phyloP scores from a whole-genome alignment of 2,888 invertebrate species.

The Mesorhabditis spiculigera region DNA sequence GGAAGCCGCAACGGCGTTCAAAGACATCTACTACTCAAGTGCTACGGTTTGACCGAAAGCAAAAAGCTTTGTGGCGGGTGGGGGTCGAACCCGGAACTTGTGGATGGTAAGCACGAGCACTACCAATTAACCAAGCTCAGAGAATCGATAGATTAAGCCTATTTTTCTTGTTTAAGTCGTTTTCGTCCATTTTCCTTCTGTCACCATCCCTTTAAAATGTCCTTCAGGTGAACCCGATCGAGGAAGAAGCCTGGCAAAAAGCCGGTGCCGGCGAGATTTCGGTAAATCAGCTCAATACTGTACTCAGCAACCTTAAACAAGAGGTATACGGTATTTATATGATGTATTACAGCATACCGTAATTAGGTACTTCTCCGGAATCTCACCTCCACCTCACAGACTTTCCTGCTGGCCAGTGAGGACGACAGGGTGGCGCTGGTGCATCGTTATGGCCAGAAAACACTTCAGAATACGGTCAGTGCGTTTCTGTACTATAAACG shows the following conservation, averaged over 20 bases:
- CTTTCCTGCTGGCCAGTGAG: constrained; percentile 14
- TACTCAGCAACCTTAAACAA: constrained; percentile 17
- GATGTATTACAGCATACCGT: not conserved
- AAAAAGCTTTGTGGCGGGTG: too few relatives aligned
- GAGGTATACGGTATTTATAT: constrained; percentile 13
- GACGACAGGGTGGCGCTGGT: constrained; percentile 64
- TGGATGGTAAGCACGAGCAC: too few relatives aligned
- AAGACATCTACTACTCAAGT: too few relatives aligned
- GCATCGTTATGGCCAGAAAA: constrained; percentile 62
- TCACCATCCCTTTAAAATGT: too few relatives aligned
- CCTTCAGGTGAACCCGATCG: constrained; percentile 17
- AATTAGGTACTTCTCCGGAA: constrained; percentile 15
- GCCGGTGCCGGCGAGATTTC: constrained; percentile 12
- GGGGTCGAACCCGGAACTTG: too few relatives aligned
- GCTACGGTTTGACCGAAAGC: too few relatives aligned
- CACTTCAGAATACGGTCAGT: constrained; percentile 60
- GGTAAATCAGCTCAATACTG: constrained; percentile 16
- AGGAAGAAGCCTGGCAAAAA: constrained; percentile 28
- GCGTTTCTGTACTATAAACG: not conserved
- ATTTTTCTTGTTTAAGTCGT: constrained; percentile 58
- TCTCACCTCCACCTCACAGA: constrained; percentile 27
- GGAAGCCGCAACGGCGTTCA: too few relatives aligned
- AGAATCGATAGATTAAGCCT: constrained; percentile 61
- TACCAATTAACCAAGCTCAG: too few relatives aligned
- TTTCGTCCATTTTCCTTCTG: too few relatives aligned